These are phyloP conservation scores for Corapipo altera DNA, from an alignment of 2,113 vertebrate species.

Conservation along the genomic window DNA sequence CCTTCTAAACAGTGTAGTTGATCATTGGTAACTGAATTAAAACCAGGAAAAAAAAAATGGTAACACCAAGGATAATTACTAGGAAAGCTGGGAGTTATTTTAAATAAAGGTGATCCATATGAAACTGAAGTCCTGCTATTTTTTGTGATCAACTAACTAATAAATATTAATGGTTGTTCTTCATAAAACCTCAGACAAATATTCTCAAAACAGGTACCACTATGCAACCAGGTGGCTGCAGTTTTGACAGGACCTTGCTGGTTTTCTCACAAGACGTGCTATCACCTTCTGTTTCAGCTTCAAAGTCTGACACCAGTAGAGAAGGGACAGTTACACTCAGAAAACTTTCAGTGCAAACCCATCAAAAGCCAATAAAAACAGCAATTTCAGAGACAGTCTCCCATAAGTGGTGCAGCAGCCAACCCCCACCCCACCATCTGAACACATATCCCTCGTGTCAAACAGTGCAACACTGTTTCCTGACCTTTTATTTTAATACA, in stretches of 20 bases:
- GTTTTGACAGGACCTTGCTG: neutral
- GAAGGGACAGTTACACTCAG: neutral
- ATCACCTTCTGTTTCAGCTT: neutral
- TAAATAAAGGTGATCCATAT: neutral
- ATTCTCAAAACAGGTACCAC: neutral
- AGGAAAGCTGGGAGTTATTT: neutral
- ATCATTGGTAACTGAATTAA: neutral
- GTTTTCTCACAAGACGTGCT: neutral
- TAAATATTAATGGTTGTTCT: neutral
- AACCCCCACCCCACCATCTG: neutral
- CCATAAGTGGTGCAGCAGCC: rapidly evolving
- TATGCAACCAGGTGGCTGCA: neutral
- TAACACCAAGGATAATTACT: neutral
- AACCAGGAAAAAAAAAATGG: neutral
- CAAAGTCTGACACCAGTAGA: neutral
- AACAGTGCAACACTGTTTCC: neutral
- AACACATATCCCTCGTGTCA: neutral
- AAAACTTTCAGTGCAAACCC: neutral
- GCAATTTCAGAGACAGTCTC: neutral
- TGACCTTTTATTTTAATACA: neutral
- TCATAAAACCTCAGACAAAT: neutral
- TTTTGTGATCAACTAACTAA: neutral
- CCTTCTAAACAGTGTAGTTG: neutral
- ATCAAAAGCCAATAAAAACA: neutral
- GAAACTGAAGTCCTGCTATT: neutral